phyloP scores from a whole-genome alignment of 2,113 vertebrate genomes.

The Charina bottae region DNA sequence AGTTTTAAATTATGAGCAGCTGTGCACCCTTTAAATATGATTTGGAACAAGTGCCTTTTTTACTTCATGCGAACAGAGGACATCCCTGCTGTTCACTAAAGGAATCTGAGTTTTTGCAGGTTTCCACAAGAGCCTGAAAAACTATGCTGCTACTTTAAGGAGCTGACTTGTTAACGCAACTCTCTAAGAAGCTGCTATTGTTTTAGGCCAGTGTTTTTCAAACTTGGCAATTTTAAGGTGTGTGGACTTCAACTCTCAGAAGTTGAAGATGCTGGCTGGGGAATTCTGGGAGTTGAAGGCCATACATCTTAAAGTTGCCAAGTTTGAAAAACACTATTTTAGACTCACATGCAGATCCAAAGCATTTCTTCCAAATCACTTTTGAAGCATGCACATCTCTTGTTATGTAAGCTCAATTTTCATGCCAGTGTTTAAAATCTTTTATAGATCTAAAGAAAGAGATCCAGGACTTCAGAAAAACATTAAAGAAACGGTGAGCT shows the following conservation, averaged over 20 bases:
- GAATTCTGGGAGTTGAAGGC: not conserved
- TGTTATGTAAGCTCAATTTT: not conserved
- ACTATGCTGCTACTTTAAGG: not conserved
- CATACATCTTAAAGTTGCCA: not conserved
- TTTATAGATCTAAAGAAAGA: slow-evolving; percentile 70
- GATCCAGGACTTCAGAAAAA: slow-evolving; percentile 77
- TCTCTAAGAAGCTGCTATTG: not conserved
- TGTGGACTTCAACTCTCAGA: not conserved
- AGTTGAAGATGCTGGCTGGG: not conserved
- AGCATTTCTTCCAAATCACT: not conserved
- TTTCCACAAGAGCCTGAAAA: not conserved
- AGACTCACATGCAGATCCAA: not conserved
- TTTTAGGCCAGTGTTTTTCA: not conserved
- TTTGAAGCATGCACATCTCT: not conserved
- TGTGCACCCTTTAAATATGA: not conserved
- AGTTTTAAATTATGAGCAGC: not conserved
- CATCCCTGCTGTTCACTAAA: not conserved
- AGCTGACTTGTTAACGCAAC: not conserved
- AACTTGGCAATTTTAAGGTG: not conserved
- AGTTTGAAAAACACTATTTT: not conserved
- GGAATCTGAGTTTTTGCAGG: not conserved
- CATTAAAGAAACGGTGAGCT: slow-evolving; percentile 83
- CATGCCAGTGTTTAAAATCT: slow-evolving; percentile 28
- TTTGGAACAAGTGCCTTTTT: not conserved
- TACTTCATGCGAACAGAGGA: not conserved